These are phyloP conservation scores for Parnassius apollo DNA, from an alignment of 2,888 invertebrate species.

Conservation along the genomic window DNA sequence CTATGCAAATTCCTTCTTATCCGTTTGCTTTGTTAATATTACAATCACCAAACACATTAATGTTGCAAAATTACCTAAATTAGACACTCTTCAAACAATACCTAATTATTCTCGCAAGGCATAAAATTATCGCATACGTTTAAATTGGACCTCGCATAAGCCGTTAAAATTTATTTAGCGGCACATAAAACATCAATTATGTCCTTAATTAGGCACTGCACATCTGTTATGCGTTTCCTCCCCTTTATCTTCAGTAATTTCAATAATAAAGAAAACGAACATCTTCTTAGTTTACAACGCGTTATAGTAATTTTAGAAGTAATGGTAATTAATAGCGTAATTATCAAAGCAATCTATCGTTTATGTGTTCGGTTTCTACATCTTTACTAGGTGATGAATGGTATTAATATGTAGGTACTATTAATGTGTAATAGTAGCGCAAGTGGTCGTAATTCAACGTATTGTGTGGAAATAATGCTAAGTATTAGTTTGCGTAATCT, in stretches of 20 bases:
- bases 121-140: background rate
- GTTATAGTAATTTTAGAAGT: too few relatives aligned
- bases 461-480: too few relatives aligned
- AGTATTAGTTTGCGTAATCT: too few relatives aligned
- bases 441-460: too few relatives aligned
- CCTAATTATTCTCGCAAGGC: background rate
- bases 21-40: background rate
- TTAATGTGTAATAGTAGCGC: too few relatives aligned
- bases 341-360: too few relatives aligned
- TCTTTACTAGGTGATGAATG: too few relatives aligned
- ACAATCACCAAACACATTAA: background rate
- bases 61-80: background rate
- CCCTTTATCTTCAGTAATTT: background rate
- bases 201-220: background rate
- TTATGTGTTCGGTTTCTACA: too few relatives aligned
- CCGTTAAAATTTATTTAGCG: background rate
- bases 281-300: background rate
- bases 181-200: background rate
- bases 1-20: background rate
- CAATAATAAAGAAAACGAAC: background rate
- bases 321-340: too few relatives aligned
- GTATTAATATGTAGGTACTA: too few relatives aligned
- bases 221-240: background rate
- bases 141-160: background rate
- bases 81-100: background rate